These are phyloP conservation scores for Doryteuthis pealeii DNA, from an alignment of 1,140 invertebrate genomes.

Conservation along the genomic window DNA sequence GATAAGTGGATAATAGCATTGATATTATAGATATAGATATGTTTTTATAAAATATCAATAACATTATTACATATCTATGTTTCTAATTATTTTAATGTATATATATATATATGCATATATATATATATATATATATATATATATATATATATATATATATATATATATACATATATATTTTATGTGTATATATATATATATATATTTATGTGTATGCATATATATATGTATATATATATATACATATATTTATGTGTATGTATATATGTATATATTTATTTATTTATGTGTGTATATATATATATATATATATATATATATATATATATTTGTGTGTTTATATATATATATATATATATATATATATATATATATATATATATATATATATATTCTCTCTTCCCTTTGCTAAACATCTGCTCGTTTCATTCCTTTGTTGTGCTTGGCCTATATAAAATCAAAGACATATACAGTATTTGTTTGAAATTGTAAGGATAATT, in stretches of 20 bases:
- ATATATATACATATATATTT: not conserved
- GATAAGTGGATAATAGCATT: not conserved
- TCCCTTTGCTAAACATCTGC: no score
- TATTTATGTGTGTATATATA: not conserved
- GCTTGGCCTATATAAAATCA: no score
- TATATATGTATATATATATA: not conserved
- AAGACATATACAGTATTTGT: no score
- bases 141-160: conserved; percentile 14
- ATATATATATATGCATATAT: conserved; percentile 15
- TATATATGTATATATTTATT: conserved; percentile 6
- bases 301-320: conserved; percentile 13
- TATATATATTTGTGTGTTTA: not conserved
- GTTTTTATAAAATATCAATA: no score
- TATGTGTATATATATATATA: not conserved
- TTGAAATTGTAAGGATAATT: no score
- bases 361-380: conserved; percentile 8
- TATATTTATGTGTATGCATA: not conserved
- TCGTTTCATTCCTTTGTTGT: no score
- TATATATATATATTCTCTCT: not conserved
- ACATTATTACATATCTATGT: no score
- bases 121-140: conserved; percentile 15
- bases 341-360: conserved; percentile 6
- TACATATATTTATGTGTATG: not conserved
- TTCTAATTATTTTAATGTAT: not conserved
- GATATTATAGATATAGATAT: no score